Conservation (phyloP, 2,113 vertebrate species). For the Synchiropus splendidus region DNA sequence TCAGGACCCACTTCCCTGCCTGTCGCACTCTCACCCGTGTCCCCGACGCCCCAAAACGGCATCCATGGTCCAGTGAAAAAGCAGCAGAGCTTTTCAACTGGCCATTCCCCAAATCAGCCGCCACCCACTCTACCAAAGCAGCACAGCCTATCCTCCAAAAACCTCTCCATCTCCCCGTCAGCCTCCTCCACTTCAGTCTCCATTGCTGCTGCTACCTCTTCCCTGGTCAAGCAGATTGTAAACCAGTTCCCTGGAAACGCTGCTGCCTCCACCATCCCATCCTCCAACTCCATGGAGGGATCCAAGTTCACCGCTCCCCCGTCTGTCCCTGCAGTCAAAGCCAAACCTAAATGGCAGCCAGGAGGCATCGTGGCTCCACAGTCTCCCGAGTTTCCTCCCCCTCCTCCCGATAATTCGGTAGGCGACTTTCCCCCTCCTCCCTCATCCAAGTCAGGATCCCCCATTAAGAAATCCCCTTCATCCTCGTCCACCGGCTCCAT, state of each 20-base stretch:
- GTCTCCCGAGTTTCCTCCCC: constrained; percentile 88
- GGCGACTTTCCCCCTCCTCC: constrained; percentile 67
- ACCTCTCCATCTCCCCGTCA: constrained; percentile 56
- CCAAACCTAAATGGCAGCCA: constrained; percentile 89
- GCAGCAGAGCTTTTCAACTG: constrained; percentile 70
- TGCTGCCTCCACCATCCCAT: constrained; percentile 46
- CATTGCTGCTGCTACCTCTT: constrained; percentile 69
- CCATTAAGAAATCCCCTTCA: constrained; percentile 78
- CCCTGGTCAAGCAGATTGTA: constrained; percentile 82
- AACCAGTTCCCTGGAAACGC: constrained; percentile 79
- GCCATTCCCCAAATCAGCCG: constrained; percentile 69
- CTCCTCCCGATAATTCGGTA: constrained; percentile 79
- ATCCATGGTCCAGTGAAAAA: constrained; percentile 65
- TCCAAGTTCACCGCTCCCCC: constrained; percentile 59
- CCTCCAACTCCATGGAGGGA: constrained; percentile 45
- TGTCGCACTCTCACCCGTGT: constrained; percentile 43
- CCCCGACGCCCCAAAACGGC: constrained; percentile 18
- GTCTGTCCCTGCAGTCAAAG: constrained; percentile 87
- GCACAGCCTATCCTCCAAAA: constrained; percentile 77
- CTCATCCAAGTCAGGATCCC: constrained; percentile 70
- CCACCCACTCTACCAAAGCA: constrained; percentile 85
- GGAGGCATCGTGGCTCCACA: constrained; percentile 55
- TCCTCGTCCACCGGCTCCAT: constrained; percentile 68
- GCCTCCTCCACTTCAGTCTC: constrained; percentile 56
- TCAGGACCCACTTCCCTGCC: constrained; percentile 53